Evolutionary conservation across 2,888 invertebrate species (phyloP).

Genomic region (Clivina fossor): DNA sequence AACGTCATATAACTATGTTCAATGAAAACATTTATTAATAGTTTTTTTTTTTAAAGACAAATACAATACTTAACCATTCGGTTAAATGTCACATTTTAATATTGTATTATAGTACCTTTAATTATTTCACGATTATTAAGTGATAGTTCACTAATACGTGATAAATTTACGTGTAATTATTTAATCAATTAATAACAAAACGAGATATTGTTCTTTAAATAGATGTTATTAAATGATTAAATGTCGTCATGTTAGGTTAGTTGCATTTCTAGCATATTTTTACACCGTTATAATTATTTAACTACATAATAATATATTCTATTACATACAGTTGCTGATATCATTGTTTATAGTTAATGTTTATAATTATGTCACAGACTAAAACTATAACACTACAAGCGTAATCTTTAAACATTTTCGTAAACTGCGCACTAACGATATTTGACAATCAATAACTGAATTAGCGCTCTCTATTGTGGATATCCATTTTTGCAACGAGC

Average conservation of each 20-base stretch:
- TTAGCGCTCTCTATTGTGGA: slow-evolving; percentile 25
- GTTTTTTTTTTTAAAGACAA: too few relatives aligned
- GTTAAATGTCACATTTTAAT: too few relatives aligned
- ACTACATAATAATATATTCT: slow-evolving; percentile 31
- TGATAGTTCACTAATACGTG: slow-evolving; percentile 23
- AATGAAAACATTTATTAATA: too few relatives aligned
- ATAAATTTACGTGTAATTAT: slow-evolving; percentile 18
- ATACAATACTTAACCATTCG: too few relatives aligned
- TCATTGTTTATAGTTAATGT: slow-evolving; percentile 40
- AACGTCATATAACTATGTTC: too few relatives aligned
- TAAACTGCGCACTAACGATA: slow-evolving; percentile 40
- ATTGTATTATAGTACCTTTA: slow-evolving; percentile 17
- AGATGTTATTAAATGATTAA: slow-evolving; percentile 27
- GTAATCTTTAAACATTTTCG: slow-evolving; percentile 37
- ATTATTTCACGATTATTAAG: slow-evolving; percentile 20
- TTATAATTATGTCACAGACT: slow-evolving; percentile 33
- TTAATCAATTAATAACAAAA: slow-evolving; percentile 23
- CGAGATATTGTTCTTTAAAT: slow-evolving; percentile 28
- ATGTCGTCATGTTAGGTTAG: slow-evolving; percentile 42
- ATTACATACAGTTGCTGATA: slow-evolving; percentile 36
- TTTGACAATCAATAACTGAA: slow-evolving; percentile 36
- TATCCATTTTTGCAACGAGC: too few relatives aligned
- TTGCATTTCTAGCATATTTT: slow-evolving; percentile 32
- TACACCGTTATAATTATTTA: slow-evolving; percentile 29
- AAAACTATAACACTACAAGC: slow-evolving; percentile 31